Evolutionary conservation across 2,113 vertebrate genomes (phyloP), one percentile per base, ranked within the genome.

Genomic region (Ameiurus melas): DNA sequence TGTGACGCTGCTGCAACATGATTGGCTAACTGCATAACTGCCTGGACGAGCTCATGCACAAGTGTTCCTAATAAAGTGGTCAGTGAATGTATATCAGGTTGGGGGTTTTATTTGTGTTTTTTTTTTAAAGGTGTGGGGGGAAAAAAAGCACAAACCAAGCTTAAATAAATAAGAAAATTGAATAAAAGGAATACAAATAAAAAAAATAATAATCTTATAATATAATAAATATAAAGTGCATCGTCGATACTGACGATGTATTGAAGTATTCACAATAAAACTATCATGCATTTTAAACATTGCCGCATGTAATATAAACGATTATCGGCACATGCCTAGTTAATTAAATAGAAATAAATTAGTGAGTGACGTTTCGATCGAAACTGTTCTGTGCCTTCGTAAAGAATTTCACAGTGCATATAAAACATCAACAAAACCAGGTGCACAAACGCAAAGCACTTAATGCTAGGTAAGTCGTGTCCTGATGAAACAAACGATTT

Each of bases 361-460:
- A 92, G 89, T 90, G 17, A 43, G 33, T 83, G 82, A 83, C 36
- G 82, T 83, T 83, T 84, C 25, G 17, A 51, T 68, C 47, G n/a
- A n/a, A 83, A 83, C 81, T 47, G 12, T 83, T 83, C 80, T 62
- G 80, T 83, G 80, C 80, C 80, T 83, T 39, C 80, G 3, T 60
- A 8, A 33, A 83, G 80, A 39, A 83, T 62, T 83, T 64, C 82
- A 83, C 82, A 83, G 82, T 83, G 82, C 82, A 66, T 57, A 64
- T 66, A 66, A 47, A 58, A 62, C 58, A 64, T 47, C 58, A 84
- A 47, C 7, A 12, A 51, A 84, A 30, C 20, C 82, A 51, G 62
- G 27, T 66, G 60, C 60, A 84, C 55, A 39, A 39, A 81, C n/a
- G 6, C 53, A 81, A 81, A 81, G 79, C 79, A 58, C 79, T 81